Base-by-base conservation (phyloP, 2,888 invertebrate species). In the Leucoptera coffeella region DNA sequence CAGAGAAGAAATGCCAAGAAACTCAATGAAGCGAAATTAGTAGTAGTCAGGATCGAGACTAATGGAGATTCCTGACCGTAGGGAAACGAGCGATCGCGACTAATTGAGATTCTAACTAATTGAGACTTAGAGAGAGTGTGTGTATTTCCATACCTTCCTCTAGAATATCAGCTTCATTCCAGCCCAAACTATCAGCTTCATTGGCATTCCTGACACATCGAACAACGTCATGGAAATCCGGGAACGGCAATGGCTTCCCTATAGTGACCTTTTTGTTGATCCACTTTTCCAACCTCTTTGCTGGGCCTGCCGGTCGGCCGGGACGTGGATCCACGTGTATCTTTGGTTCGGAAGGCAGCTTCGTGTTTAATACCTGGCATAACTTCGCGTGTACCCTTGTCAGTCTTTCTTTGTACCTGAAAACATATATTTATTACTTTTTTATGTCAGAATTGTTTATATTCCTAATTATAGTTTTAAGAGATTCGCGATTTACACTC, bases 291-390 rank as follows among this genome's bases (percentile, higher is more conserved):
- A 69, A 40, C 6, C 48, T 45, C 29, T 49, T 59, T 27, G 46
- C 73, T 37, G 77, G 58, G 0, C 61, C 67, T 0, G 44, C 23
- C 0, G 61, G 57, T 15, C 49, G 52, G 0, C 67, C 61, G 0
- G 50, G 54, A 3, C 58, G 42, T 4, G 55, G 41, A 8, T 64
- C 58, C 12, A 72, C 42, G 14, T 50, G 45, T 3, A 67, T 44
- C 2, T 53, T 51, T 4, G 65, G 58, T 31, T 67, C 65, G 1
- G 65, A 64, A 1, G 64, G 65, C 59, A 65, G 54, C 38, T 59
- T 62, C 1, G 61, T 61, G 22, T 77, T 77, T 1, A 76, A 77
- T 36, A 81, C 40, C 43, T 80, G 74, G 50, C 81, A 81, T 36
- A 81, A 73, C 45, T 78, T 78, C n/a, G 75, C 71, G 33, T 72